Conservation (phyloP, 2,797 vertebrate species). For the Channa striata region DNA sequence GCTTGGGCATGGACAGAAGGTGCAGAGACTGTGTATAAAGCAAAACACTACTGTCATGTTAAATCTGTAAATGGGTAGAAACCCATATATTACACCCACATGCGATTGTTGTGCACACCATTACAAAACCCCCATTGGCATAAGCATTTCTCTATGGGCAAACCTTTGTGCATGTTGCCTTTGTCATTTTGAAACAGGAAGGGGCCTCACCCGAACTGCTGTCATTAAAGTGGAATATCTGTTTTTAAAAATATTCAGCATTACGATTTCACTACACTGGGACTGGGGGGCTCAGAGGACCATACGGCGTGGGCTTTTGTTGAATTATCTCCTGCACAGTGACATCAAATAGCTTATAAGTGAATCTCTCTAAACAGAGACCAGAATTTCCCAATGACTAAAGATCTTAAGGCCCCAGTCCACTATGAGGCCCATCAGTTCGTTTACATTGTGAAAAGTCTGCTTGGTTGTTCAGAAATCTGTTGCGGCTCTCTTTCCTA, state of each 20-base stretch:
- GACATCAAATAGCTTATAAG: not conserved
- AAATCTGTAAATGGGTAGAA: not conserved
- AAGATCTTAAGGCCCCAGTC: not conserved
- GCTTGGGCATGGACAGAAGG: too few species aligned
- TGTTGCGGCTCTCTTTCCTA: not conserved
- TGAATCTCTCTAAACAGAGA: conserved; percentile 1
- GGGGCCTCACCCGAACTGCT: not conserved
- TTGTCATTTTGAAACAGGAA: conserved; percentile 2
- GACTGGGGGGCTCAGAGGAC: not conserved
- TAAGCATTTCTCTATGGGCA: not conserved
- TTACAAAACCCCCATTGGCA: not conserved
- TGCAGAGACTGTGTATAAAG: not conserved
- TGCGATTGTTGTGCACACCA: not conserved
- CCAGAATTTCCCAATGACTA: not conserved
- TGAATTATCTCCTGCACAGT: not conserved
- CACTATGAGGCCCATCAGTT: not conserved
- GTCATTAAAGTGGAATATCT: not conserved
- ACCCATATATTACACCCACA: not conserved
- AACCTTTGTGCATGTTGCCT: not conserved
- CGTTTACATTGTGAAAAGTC: not conserved
- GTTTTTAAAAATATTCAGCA: not conserved
- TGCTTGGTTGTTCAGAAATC: not conserved
- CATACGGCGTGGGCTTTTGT: not conserved
- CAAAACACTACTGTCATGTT: not conserved
- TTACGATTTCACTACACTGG: not conserved